A percentile compares a stretch with the other conserved stretches of the same genome.
phyloP scores from a whole-genome alignment of 2,797 vertebrate species.

The Chaetodon trifasciatus region DNA sequence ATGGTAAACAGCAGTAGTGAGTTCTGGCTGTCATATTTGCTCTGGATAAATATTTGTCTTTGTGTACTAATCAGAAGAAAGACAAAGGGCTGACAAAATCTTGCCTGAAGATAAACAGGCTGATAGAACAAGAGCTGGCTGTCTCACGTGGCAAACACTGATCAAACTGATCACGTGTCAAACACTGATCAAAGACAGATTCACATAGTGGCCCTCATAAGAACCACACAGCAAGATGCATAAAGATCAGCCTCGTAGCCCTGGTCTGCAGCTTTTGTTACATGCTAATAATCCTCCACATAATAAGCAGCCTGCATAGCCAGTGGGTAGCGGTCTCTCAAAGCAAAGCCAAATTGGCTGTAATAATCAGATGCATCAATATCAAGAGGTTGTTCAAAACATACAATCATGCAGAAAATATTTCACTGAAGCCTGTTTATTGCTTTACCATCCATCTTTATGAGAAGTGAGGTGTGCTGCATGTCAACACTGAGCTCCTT shows the following conservation, averaged over 20 bases:
- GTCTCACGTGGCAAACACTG: constrained; percentile 31
- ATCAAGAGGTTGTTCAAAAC: neutral
- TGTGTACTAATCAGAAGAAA: constrained; percentile 37
- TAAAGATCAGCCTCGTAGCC: neutral
- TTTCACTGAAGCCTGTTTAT: constrained; percentile 1
- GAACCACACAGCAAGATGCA: neutral
- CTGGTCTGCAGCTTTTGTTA: neutral
- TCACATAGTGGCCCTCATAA: neutral
- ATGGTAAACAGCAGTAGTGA: constrained; percentile 43
- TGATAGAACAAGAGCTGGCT: constrained; percentile 2
- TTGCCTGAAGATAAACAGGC: constrained; percentile 21
- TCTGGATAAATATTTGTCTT: constrained; percentile 53
- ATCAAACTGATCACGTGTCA: neutral
- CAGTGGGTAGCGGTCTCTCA: neutral
- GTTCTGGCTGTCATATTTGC: constrained; percentile 33
- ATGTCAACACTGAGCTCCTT: neutral
- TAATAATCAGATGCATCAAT: constrained; percentile 14
- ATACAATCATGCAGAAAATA: constrained; percentile 12
- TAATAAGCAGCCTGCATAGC: neutral
- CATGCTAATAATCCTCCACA: neutral
- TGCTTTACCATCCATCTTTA: neutral
- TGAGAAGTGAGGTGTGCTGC: neutral
- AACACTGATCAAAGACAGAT: too few species aligned
- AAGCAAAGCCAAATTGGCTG: constrained; percentile 17
- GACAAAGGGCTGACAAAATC: constrained; percentile 11